phyloP scores from a whole-genome alignment of 2,797 vertebrate species.

The Macropus fuliginosus region DNA sequence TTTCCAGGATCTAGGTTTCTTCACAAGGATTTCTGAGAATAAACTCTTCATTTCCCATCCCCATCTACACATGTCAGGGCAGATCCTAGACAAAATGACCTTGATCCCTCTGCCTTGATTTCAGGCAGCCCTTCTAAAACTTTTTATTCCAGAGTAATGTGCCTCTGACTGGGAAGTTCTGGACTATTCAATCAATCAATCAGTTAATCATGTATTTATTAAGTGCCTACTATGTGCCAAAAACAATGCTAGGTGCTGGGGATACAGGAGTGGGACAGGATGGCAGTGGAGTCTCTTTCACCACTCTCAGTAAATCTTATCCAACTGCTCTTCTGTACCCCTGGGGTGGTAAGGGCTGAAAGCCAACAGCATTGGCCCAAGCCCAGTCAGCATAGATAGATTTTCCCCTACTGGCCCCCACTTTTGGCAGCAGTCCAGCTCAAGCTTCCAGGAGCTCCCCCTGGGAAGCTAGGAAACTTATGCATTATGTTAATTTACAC shows the following conservation, averaged over 20 bases:
- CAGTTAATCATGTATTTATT: neutral
- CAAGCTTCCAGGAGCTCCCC: neutral
- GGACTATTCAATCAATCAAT: neutral
- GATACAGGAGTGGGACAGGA: neutral
- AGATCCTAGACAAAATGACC: neutral
- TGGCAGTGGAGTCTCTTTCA: neutral
- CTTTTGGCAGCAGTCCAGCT: neutral
- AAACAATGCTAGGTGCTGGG: neutral
- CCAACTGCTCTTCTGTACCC: neutral
- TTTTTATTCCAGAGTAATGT: neutral
- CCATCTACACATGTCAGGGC: constrained; percentile 47
- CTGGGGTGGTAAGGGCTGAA: neutral
- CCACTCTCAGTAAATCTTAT: neutral
- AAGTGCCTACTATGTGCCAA: neutral
- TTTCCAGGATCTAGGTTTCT: neutral
- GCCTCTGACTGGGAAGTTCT: neutral
- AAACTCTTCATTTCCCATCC: neutral
- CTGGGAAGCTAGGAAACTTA: neutral
- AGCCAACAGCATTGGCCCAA: neutral
- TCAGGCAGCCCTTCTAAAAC: neutral
- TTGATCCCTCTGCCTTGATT: constrained; percentile 11
- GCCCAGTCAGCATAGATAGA: neutral
- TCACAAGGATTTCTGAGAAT: constrained; percentile 52
- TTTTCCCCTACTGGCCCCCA: neutral
- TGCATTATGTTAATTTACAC: neutral